Evolutionary conservation across 2,797 vertebrate genomes (phyloP).

Genomic region (Eulemur albifrons): DNA sequence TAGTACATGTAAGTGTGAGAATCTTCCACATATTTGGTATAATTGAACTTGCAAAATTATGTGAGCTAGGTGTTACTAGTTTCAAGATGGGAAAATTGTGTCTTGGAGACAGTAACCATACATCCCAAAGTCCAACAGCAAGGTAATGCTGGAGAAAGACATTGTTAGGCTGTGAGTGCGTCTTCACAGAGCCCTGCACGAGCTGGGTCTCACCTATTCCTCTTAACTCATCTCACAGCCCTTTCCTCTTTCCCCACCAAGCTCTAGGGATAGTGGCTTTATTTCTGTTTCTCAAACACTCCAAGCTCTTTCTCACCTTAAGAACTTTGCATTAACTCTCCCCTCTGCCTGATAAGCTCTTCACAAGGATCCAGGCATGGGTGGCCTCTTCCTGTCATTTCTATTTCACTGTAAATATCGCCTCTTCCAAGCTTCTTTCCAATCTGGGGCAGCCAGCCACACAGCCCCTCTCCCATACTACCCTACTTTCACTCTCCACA

Average conservation of each 20-base stretch:
- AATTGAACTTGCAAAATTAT: neutral
- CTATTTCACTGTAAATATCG: too few relatives aligned
- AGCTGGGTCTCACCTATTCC: too few relatives aligned
- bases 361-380: too few relatives aligned
- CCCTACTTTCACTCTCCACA: neutral
- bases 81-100: neutral
- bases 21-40: neutral
- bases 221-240: fast-evolving
- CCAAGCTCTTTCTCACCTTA: neutral
- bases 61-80: neutral
- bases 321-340: neutral
- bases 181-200: too few relatives aligned
- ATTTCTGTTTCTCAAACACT: neutral
- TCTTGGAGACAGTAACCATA: neutral
- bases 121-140: neutral
- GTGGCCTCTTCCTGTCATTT: neutral
- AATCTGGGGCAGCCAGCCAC: too few relatives aligned
- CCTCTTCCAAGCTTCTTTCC: neutral
- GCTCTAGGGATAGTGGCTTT: neutral
- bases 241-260: neutral
- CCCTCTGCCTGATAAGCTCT: neutral
- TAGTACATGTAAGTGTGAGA: neutral
- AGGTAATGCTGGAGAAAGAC: neutral
- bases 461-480: too few relatives aligned
- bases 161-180: fast-evolving